Conservation (phyloP, 2,797 vertebrate genomes). For the Gastrophryne carolinensis region DNA sequence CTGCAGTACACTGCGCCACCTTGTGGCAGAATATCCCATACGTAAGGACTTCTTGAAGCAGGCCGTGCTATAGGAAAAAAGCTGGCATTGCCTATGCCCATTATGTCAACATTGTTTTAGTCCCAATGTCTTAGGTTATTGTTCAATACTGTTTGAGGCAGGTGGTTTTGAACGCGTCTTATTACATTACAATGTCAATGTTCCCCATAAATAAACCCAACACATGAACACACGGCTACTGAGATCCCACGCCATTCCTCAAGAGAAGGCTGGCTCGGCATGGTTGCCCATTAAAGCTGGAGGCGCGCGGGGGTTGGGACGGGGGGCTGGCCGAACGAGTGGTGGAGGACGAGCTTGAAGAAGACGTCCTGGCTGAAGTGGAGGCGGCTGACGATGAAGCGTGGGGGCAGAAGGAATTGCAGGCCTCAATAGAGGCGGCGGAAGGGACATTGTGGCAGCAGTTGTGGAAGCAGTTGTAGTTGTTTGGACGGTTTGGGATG, state of each 20-base stretch:
- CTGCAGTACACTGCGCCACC: too few relatives aligned
- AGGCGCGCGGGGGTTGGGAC: slow-evolving; percentile 38
- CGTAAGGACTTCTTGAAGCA: too few relatives aligned
- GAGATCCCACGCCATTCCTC: background rate
- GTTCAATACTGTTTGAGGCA: background rate
- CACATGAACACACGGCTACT: background rate
- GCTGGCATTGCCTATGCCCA: too few relatives aligned
- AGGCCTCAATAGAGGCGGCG: slow-evolving; percentile 71
- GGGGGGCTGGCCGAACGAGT: slow-evolving; percentile 62
- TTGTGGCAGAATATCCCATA: too few relatives aligned
- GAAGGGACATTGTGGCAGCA: slow-evolving; percentile 60
- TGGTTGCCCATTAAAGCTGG: slow-evolving; percentile 44
- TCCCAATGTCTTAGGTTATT: too few relatives aligned
- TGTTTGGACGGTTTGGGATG: slow-evolving; percentile 54
- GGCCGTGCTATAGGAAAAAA: too few relatives aligned
- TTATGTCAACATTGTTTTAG: too few relatives aligned
- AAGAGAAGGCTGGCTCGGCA: slow-evolving; percentile 42
- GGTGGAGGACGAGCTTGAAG: slow-evolving; percentile 85
- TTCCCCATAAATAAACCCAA: slow-evolving; percentile 43
- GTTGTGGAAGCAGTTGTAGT: background rate
- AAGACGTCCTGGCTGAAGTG: slow-evolving; percentile 75
- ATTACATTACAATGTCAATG: slow-evolving; percentile 25
- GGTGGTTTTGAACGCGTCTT: background rate
- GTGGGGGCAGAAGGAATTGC: slow-evolving; percentile 74
- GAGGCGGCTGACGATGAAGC: slow-evolving; percentile 69